phyloP scores from a whole-genome alignment of 2,888 invertebrate genomes.

The Diaphora mendica region DNA sequence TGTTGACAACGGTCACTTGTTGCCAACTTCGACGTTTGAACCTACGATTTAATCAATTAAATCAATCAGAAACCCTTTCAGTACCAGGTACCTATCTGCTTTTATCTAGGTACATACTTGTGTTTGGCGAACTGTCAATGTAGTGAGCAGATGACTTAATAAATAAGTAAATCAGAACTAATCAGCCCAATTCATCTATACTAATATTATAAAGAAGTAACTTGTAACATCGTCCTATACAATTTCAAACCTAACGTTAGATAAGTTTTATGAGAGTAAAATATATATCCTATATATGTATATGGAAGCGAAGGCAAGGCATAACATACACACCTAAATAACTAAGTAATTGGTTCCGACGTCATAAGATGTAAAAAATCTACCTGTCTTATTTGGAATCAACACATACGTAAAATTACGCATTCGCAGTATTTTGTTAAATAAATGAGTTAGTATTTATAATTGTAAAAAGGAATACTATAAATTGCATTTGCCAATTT shows the following conservation, averaged over 20 bases:
- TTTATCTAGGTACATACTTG: too few relatives aligned
- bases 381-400: not conserved
- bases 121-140: too few relatives aligned
- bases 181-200: too few relatives aligned
- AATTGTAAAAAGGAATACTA: not conserved
- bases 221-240: too few relatives aligned
- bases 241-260: too few relatives aligned
- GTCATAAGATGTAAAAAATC: not conserved
- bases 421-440: not conserved
- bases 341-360: not conserved
- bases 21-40: constrained; percentile 35
- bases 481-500: not conserved
- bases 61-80: not conserved
- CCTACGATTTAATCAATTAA: not conserved
- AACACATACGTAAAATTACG: not conserved
- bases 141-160: too few relatives aligned
- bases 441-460: not conserved
- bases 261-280: too few relatives aligned
- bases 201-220: too few relatives aligned
- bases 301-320: too few relatives aligned
- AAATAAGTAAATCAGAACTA: too few relatives aligned
- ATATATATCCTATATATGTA: too few relatives aligned
- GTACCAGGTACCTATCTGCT: not conserved
- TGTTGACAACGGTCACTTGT: constrained; percentile 23
- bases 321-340: not conserved